Conservation (phyloP, 2,797 vertebrate species). For the Acanthurus tractus region DNA sequence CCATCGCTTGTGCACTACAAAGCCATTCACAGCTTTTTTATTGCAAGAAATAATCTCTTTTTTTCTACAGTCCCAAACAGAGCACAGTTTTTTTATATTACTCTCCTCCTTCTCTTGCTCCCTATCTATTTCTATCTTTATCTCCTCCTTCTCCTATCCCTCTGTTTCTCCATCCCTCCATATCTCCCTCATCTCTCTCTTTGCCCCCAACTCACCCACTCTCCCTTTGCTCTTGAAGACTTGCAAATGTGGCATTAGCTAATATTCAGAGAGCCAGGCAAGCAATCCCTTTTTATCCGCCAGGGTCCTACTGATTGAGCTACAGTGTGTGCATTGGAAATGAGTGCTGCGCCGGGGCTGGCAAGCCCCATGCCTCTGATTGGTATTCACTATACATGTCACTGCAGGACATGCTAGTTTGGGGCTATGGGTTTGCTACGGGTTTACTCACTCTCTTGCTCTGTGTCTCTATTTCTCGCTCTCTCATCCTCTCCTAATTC, state of each 20-base stretch:
- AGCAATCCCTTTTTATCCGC: slow-evolving; percentile 91
- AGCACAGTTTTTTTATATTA: slow-evolving; percentile 69
- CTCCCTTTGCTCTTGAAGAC: slow-evolving; percentile 90
- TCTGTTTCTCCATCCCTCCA: slow-evolving; percentile 60
- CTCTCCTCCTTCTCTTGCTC: slow-evolving; percentile 33
- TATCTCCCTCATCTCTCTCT: slow-evolving; percentile 77
- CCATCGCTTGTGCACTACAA: slow-evolving; percentile 95
- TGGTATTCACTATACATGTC: slow-evolving; percentile 96
- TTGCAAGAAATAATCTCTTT: slow-evolving; percentile 89
- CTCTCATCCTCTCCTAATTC: slow-evolving; percentile 57
- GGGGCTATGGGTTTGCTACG: slow-evolving; percentile 80
- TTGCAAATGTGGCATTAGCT: slow-evolving; percentile 99
- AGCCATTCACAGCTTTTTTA: slow-evolving; percentile 88
- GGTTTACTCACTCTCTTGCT: slow-evolving; percentile 36
- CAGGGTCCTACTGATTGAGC: slow-evolving; percentile 93
- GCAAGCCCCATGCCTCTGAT: slow-evolving; percentile 90
- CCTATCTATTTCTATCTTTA: slow-evolving; percentile 52
- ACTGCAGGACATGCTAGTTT: slow-evolving; percentile 89
- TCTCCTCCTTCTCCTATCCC: slow-evolving; percentile 46
- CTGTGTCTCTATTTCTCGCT: slow-evolving; percentile 38
- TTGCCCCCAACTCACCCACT: slow-evolving; percentile 64
- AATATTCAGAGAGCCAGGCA: slow-evolving; percentile 92
- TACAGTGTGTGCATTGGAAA: slow-evolving; percentile 96
- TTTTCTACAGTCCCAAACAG: slow-evolving; percentile 82
- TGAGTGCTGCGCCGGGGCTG: slow-evolving; percentile 90